phyloP scores from a whole-genome alignment of 30 jellyfish, hydroid and myxozoan genomes.

The Rhopilema esculentum region DNA sequence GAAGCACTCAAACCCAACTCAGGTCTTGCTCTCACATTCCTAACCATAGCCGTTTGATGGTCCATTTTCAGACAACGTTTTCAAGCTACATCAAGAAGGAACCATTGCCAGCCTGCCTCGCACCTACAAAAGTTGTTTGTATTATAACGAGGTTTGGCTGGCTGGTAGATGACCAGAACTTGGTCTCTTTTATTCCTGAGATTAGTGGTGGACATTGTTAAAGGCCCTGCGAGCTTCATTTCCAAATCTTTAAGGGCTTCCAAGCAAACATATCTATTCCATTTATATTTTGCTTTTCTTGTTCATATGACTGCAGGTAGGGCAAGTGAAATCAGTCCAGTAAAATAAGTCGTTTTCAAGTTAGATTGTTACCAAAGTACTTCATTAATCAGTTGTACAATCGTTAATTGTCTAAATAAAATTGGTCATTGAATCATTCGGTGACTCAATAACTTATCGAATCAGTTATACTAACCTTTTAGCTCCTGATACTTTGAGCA shows the following conservation, averaged over 20 bases:
- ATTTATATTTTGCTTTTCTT: too few relatives aligned
- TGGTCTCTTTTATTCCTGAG: background rate
- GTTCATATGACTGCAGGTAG: too few relatives aligned
- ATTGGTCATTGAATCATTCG: too few relatives aligned
- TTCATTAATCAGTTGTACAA: too few relatives aligned
- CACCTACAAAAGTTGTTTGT: background rate
- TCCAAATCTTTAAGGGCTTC: too few relatives aligned
- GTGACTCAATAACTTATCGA: background rate
- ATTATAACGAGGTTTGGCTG: conserved; percentile 9
- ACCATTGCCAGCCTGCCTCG: background rate
- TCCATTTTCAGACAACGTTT: background rate
- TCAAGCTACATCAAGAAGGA: background rate
- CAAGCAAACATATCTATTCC: too few relatives aligned
- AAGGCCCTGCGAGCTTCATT: too few relatives aligned
- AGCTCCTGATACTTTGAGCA: conserved; percentile 72
- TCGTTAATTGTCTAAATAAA: too few relatives aligned
- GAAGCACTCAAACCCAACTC: conserved; percentile 16
- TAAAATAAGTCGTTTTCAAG: too few relatives aligned
- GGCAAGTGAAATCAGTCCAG: too few relatives aligned
- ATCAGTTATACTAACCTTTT: conserved; percentile 47
- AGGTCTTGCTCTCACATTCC: conserved; percentile 8
- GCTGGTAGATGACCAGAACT: background rate
- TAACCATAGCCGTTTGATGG: background rate
- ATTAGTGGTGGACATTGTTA: too few relatives aligned
- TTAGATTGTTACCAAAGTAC: too few relatives aligned